These are phyloP conservation scores for Sinocyclocheilus anophthalmus DNA, from an alignment of 2,113 vertebrate genomes.

Conservation along the genomic window DNA sequence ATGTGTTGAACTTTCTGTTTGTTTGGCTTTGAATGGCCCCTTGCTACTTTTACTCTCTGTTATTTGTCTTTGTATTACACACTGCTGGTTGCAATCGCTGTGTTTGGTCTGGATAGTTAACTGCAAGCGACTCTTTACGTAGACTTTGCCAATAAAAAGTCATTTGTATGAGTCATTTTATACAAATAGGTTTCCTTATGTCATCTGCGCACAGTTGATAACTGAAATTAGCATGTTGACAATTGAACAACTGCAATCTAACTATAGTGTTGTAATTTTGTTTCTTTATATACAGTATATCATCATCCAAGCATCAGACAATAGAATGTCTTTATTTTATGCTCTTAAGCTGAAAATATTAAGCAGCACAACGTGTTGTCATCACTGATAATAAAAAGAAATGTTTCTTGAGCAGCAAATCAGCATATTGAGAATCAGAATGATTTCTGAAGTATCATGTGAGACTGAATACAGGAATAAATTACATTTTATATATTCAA, in stretches of 20 bases:
- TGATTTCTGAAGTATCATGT: too few species aligned
- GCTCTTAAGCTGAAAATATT: not conserved
- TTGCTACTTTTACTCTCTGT: slow-evolving; percentile 9
- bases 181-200: not conserved
- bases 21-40: slow-evolving; percentile 3
- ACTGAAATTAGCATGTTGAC: not conserved
- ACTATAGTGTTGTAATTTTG: not conserved
- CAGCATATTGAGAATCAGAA: too few species aligned
- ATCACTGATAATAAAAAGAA: too few species aligned
- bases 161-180: not conserved
- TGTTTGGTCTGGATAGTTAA: not conserved
- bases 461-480: too few species aligned
- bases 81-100: not conserved
- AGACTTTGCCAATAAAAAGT: not conserved
- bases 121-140: not conserved
- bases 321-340: not conserved
- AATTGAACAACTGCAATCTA: not conserved
- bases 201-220: not conserved
- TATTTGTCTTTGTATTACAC: not conserved
- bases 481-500: too few species aligned
- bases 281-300: not conserved
- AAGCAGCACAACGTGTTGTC: too few species aligned
- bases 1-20: slow-evolving; percentile 5
- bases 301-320: not conserved
- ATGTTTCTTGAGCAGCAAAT: too few species aligned